phyloP scores from a whole-genome alignment of 2,797 vertebrate genomes.

The Neosilurus hyrtlii region DNA sequence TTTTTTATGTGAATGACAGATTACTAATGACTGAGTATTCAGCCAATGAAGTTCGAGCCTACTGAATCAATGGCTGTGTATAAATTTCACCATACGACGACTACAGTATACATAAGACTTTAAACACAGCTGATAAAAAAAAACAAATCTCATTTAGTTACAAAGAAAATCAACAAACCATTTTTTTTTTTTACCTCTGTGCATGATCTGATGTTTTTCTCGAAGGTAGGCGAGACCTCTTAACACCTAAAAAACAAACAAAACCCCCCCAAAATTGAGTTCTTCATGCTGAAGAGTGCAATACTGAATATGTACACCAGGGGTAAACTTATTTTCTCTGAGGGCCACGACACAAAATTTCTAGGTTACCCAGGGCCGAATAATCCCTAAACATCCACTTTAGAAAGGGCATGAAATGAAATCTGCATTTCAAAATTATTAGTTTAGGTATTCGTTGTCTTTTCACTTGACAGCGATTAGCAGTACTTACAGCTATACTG shows the following conservation, averaged over 20 bases:
- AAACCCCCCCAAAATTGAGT: background rate
- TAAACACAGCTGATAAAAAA: background rate
- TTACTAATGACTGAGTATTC: background rate
- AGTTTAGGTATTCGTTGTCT: too few relatives aligned
- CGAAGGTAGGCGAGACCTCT: conserved; percentile 86
- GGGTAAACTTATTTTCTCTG: too few relatives aligned
- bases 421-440: too few relatives aligned
- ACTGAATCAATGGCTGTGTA: background rate
- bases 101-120: background rate
- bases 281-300: background rate
- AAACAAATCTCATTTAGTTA: background rate
- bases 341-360: too few relatives aligned
- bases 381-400: too few relatives aligned
- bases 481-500: conserved; percentile 83
- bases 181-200: conserved; percentile 74
- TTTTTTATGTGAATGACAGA: background rate
- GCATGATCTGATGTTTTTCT: conserved; percentile 94
- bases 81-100: background rate
- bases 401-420: too few relatives aligned
- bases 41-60: background rate
- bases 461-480: too few relatives aligned
- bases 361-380: too few relatives aligned
- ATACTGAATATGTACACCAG: conserved; percentile 9
- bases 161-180: background rate
- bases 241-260: conserved; percentile 72